Conservation (phyloP, 2,888 invertebrate genomes). For the Anthophora plumipes region DNA sequence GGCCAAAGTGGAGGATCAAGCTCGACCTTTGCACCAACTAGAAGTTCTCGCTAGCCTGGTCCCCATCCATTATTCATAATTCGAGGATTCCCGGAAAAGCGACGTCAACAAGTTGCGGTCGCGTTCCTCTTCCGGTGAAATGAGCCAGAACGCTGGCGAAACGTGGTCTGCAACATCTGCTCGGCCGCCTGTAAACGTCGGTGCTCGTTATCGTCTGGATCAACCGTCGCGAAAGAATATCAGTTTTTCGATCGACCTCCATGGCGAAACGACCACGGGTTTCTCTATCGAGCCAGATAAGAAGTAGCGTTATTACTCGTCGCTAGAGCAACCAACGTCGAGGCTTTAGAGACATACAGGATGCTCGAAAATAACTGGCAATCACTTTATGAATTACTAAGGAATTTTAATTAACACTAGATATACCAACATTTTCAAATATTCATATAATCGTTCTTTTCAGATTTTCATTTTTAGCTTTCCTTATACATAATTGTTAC, state of each 20-base stretch:
- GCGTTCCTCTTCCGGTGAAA: constrained; percentile 30
- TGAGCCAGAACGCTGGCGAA: constrained; percentile 2
- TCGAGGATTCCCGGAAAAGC: constrained; percentile 33
- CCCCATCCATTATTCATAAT: constrained; percentile 59
- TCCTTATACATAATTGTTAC: no score
- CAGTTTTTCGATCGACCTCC: constrained; percentile 29
- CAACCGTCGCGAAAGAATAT: constrained; percentile 1
- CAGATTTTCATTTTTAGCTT: no score
- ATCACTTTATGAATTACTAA: no score
- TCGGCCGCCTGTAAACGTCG: constrained; percentile 19
- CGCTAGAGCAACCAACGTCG: background rate
- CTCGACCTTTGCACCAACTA: background rate
- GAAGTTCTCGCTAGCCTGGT: background rate
- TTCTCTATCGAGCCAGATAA: constrained; percentile 19
- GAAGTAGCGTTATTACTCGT: constrained; percentile 6
- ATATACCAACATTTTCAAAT: no score
- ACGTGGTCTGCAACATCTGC: constrained; percentile 32
- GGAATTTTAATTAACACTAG: no score
- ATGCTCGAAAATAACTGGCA: no score
- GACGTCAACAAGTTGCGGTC: constrained; percentile 51
- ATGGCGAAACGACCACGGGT: background rate
- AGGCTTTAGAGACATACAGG: no score
- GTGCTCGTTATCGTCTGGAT: constrained; percentile 28
- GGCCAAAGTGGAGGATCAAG: background rate
- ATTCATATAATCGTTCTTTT: no score